phyloP scores from a whole-genome alignment of 2,113 vertebrate genomes.

The Bos javanicus region DNA sequence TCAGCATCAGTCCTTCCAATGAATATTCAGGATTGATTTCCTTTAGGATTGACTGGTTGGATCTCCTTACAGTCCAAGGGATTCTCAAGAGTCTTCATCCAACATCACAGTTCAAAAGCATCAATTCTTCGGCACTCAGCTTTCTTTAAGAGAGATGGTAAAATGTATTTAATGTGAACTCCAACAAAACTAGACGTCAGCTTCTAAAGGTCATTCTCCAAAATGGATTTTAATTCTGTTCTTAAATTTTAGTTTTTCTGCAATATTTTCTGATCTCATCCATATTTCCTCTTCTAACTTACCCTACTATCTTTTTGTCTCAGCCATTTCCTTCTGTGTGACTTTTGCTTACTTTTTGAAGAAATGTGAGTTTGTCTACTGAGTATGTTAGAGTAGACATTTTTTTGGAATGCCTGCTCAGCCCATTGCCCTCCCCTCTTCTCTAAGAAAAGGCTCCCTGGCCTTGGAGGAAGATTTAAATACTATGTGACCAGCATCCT shows the following conservation, averaged over 20 bases:
- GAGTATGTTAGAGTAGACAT: neutral
- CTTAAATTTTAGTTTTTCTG: neutral
- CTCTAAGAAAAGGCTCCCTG: neutral
- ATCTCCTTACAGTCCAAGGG: neutral
- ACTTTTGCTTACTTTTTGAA: neutral
- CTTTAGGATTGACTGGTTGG: neutral
- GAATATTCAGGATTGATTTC: neutral
- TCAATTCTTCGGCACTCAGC: neutral
- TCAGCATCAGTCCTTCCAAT: neutral
- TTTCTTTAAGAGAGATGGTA: neutral
- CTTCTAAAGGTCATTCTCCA: neutral
- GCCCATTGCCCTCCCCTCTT: neutral
- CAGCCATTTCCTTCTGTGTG: neutral
- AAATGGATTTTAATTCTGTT: slow-evolving; percentile 4
- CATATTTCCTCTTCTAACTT: neutral
- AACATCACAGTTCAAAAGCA: neutral
- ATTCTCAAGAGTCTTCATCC: neutral
- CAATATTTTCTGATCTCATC: neutral
- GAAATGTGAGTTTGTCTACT: neutral
- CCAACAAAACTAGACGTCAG: neutral
- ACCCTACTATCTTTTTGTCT: neutral
- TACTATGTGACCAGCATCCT: neutral
- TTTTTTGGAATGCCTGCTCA: neutral
- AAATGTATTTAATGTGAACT: neutral
- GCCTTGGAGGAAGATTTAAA: neutral